phyloP scores from a whole-genome alignment of 2,113 vertebrate species.

The Columbina picui region DNA sequence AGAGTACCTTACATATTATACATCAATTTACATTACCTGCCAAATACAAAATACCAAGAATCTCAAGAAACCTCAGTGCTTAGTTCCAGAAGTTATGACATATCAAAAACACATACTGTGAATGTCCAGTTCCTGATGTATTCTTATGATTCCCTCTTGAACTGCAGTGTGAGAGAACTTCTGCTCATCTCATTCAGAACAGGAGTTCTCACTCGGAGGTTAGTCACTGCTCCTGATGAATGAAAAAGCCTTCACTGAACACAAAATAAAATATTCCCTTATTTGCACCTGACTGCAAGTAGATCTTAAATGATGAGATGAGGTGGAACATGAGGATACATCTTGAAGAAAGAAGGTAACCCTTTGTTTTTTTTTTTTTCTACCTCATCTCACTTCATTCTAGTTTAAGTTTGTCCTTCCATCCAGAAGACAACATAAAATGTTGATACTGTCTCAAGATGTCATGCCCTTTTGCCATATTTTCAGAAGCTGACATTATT shows the following conservation, averaged over 20 bases:
- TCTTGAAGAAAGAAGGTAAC: background rate
- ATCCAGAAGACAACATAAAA: background rate
- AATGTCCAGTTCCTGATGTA: background rate
- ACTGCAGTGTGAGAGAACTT: background rate
- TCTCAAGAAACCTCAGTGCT: background rate
- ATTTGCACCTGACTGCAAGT: background rate
- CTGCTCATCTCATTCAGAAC: background rate
- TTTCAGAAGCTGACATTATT: background rate
- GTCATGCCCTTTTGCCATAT: background rate
- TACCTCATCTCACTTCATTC: background rate
- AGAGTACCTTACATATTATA: background rate
- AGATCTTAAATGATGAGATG: background rate
- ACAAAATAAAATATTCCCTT: background rate
- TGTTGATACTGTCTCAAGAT: background rate
- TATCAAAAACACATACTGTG: background rate
- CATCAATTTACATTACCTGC: background rate
- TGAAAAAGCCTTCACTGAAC: background rate
- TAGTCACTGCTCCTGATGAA: background rate
- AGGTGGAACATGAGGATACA: background rate
- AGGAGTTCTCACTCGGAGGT: background rate
- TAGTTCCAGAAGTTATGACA: background rate
- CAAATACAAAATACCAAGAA: background rate
- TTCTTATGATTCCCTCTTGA: background rate
- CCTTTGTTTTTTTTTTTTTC: background rate
- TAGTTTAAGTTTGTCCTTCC: background rate